Percentiles rank a stretch among this genome's conserved stretches.
These are phyloP conservation scores for Limanda limanda DNA, from an alignment of 2,113 vertebrate genomes.

Conservation along the genomic window DNA sequence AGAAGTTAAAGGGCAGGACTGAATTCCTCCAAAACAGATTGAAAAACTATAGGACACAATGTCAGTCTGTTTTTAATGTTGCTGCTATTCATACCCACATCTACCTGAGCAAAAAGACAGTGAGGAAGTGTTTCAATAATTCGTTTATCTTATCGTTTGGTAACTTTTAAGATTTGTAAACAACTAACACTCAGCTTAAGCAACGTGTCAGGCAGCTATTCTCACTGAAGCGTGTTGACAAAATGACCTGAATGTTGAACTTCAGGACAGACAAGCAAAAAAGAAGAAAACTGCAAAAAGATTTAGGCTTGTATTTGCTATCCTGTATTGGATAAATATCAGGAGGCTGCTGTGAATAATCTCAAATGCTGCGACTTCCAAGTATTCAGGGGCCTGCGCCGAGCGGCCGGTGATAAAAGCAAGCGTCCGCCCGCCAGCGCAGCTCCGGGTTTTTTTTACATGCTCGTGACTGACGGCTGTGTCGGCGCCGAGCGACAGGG, in stretches of 20 bases:
- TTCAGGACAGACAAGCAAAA: neutral
- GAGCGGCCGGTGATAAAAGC: constrained; percentile 34
- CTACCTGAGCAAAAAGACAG: neutral
- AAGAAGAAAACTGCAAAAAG: too few species aligned
- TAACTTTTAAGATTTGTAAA: neutral
- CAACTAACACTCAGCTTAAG: neutral
- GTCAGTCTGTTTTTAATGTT: too few species aligned
- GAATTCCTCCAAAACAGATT: too few species aligned
- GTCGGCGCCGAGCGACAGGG: constrained; percentile 68
- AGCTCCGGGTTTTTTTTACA: constrained; percentile 48
- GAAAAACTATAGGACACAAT: too few species aligned
- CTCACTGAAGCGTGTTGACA: neutral
- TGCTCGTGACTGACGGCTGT: constrained; percentile 72
- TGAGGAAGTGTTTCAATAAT: neutral
- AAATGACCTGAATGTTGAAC: neutral
- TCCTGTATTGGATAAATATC: neutral
- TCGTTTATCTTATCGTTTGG: neutral
- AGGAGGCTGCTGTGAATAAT: constrained; percentile 3
- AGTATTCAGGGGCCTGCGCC: constrained; percentile 28
- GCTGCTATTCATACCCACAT: too few species aligned
- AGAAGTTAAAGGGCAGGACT: too few species aligned
- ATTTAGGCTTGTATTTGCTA: too few species aligned
- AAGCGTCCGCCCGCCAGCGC: constrained; percentile 39
- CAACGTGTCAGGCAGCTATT: neutral
- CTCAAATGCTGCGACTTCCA: constrained; percentile 27